A percentile compares a stretch with the other conserved stretches of the same genome.
Evolutionary conservation across 2,888 invertebrate genomes (phyloP).

Genomic region (Melinopterus prodromus): DNA sequence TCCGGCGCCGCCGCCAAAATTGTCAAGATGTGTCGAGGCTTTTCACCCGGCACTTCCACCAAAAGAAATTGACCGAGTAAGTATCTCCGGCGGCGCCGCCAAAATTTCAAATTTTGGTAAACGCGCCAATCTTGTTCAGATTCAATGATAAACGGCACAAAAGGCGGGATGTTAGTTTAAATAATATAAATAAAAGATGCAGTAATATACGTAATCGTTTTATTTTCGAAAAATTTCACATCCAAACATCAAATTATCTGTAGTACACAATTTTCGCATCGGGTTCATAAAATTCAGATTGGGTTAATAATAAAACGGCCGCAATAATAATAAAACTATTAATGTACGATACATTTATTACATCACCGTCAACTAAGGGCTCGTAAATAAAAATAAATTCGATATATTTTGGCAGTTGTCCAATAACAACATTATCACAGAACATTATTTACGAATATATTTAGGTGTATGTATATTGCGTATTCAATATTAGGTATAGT

Average conservation of each 20-base stretch:
- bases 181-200: neutral
- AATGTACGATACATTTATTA: neutral
- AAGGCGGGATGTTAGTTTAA: too few relatives aligned
- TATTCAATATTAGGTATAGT: neutral
- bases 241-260: neutral
- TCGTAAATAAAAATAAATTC: constrained; percentile 27
- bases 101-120: too few relatives aligned
- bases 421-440: constrained; percentile 37
- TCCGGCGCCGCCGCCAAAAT: too few relatives aligned
- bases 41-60: too few relatives aligned
- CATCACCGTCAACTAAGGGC: neutral
- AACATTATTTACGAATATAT: constrained; percentile 25
- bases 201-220: neutral
- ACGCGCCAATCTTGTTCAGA: too few relatives aligned
- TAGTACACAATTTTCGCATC: neutral
- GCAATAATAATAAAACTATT: neutral
- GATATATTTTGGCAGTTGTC: constrained; percentile 35
- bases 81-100: too few relatives aligned
- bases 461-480: neutral
- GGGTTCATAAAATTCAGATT: neutral
- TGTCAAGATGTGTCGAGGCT: too few relatives aligned
- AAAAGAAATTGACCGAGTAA: too few relatives aligned
- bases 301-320: neutral
- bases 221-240: neutral
- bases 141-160: too few relatives aligned